These are phyloP conservation scores for Aphis craccivora DNA, from an alignment of 1,140 invertebrate genomes.

Conservation along the genomic window DNA sequence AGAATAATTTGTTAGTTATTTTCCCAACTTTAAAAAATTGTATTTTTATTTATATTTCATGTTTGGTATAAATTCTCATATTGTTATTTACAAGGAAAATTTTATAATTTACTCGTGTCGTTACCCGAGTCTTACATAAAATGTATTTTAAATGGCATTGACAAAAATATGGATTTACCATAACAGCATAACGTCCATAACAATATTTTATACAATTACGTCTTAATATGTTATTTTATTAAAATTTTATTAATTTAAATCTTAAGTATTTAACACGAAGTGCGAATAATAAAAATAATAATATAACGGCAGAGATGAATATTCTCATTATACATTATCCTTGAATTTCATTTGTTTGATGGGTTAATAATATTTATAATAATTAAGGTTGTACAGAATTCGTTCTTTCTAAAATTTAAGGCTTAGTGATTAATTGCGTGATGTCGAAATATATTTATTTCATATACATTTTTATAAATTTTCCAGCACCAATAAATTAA, in stretches of 20 bases:
- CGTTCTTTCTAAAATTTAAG: background rate
- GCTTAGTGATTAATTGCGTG: background rate
- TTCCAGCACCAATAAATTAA: background rate
- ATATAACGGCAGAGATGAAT: background rate
- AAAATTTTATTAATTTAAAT: background rate
- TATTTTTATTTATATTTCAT: background rate
- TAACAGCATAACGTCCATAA: background rate
- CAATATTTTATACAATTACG: too few species aligned
- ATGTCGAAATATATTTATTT: background rate
- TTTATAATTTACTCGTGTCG: background rate
- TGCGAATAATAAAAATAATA: background rate
- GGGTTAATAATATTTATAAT: too few species aligned
- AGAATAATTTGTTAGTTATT: background rate
- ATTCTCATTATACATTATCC: background rate
- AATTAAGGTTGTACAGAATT: background rate
- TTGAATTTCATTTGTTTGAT: background rate
- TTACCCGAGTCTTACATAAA: background rate
- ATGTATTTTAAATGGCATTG: background rate
- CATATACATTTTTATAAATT: background rate
- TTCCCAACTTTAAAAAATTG: background rate
- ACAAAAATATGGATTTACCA: background rate
- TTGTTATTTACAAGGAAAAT: background rate
- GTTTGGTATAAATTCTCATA: background rate
- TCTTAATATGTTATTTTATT: background rate
- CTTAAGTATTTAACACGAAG: background rate